Evolutionary conservation across 2,113 vertebrate genomes (phyloP).

Genomic region (Apodemus speciosus): DNA sequence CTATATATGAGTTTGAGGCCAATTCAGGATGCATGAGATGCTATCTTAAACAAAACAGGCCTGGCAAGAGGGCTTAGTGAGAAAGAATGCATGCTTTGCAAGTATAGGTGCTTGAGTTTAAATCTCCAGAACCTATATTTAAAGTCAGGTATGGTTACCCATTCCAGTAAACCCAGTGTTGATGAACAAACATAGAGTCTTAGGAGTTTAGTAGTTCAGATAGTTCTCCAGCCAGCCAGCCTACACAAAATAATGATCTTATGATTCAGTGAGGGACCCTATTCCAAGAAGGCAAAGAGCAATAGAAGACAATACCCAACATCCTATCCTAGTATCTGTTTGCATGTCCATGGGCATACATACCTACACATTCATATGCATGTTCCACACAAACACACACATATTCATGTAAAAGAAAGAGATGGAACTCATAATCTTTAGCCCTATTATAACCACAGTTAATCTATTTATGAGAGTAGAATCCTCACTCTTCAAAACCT

Average conservation of each 20-base stretch:
- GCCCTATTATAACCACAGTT: background rate
- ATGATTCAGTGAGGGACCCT: background rate
- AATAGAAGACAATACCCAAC: background rate
- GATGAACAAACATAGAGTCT: background rate
- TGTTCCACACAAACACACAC: background rate
- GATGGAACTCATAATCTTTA: background rate
- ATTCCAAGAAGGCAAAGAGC: background rate
- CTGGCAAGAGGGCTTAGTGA: background rate
- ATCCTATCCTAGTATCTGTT: background rate
- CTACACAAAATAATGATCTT: background rate
- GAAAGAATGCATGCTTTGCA: background rate
- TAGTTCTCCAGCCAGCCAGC: background rate
- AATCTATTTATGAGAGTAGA: background rate
- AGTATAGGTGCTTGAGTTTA: background rate
- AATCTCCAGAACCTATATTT: background rate
- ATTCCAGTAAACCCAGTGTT: background rate
- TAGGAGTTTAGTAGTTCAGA: background rate
- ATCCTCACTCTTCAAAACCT: background rate
- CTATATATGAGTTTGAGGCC: background rate
- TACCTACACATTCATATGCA: background rate
- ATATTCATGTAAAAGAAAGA: background rate
- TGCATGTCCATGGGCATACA: background rate
- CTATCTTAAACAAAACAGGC: background rate
- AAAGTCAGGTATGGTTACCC: background rate
- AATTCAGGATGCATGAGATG: too few species aligned